Evolutionary conservation across 1,140 invertebrate genomes (phyloP).

Genomic region (Pseudomyrmex flavicornis): DNA sequence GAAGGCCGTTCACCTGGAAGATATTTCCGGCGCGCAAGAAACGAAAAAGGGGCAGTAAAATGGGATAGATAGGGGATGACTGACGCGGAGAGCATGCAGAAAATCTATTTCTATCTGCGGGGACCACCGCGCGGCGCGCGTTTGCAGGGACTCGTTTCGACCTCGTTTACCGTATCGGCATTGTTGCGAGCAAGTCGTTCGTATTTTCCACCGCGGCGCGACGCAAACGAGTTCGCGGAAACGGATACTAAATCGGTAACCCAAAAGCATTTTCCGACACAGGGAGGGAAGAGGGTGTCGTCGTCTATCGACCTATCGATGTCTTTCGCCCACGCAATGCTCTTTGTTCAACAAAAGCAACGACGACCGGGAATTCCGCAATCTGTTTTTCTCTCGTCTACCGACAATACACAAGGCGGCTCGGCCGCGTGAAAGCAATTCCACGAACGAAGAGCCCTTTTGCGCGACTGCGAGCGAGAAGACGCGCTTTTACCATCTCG

Average conservation of each 20-base stretch:
- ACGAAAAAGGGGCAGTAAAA: slow-evolving; percentile 26
- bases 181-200: slow-evolving; percentile 62
- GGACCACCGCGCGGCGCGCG: slow-evolving; percentile 15
- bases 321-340: slow-evolving; percentile 53
- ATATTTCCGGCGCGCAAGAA: slow-evolving; percentile 41
- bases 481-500: slow-evolving; percentile 1
- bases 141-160: slow-evolving; percentile 39
- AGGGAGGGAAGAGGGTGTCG: neutral
- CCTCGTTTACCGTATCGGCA: slow-evolving; percentile 46
- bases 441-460: slow-evolving; percentile 38
- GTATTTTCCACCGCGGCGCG: slow-evolving; percentile 48
- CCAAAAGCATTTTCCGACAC: slow-evolving; percentile 3
- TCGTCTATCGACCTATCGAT: slow-evolving; percentile 51
- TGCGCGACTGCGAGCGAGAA: slow-evolving; percentile 27
- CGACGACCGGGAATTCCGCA: slow-evolving; percentile 25
- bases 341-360: slow-evolving; percentile 49
- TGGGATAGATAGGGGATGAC: neutral
- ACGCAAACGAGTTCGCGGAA: slow-evolving; percentile 55
- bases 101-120: slow-evolving; percentile 43
- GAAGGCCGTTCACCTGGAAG: slow-evolving; percentile 8
- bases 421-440: slow-evolving; percentile 64
- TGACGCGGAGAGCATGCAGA: slow-evolving; percentile 10
- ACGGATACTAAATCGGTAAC: slow-evolving; percentile 40
- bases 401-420: slow-evolving; percentile 41
- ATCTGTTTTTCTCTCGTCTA: slow-evolving; percentile 62